These are phyloP conservation scores for Lamproptera curius DNA, from an alignment of 2,888 invertebrate species.

Conservation along the genomic window DNA sequence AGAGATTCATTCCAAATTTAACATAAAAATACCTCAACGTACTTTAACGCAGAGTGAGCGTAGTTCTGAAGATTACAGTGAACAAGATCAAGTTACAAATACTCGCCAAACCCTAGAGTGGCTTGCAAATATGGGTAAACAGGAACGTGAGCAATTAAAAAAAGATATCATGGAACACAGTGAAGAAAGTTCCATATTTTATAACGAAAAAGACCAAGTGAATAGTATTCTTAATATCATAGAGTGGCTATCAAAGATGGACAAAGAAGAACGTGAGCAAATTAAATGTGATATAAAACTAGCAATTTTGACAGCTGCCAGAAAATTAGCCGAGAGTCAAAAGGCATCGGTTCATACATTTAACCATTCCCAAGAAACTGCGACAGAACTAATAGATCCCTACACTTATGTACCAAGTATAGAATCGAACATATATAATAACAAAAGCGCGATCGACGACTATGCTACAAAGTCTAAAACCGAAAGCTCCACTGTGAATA, in stretches of 20 bases:
- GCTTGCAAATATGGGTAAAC: constrained; percentile 41
- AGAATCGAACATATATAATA: constrained; percentile 67
- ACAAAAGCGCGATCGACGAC: constrained; percentile 57
- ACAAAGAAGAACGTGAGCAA: constrained; percentile 26
- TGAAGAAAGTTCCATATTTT: background rate
- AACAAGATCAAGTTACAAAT: constrained; percentile 45
- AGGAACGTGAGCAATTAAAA: constrained; percentile 17
- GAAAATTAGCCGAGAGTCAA: constrained; percentile 6
- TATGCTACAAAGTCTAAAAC: constrained; percentile 29
- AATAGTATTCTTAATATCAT: constrained; percentile 43
- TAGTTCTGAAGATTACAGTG: constrained; percentile 32
- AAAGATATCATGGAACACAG: constrained; percentile 35
- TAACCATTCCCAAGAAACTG: background rate
- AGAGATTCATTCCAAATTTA: constrained; percentile 57
- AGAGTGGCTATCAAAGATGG: constrained; percentile 48
- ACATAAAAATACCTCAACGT: constrained; percentile 36
- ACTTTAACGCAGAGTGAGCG: constrained; percentile 20
- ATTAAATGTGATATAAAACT: constrained; percentile 35
- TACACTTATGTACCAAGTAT: constrained; percentile 59
- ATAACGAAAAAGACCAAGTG: constrained; percentile 37
- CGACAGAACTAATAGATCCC: background rate
- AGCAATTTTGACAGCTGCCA: constrained; percentile 11
- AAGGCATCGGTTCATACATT: background rate
- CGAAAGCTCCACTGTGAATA: background rate
- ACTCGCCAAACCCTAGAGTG: constrained; percentile 50